These are phyloP conservation scores for Zaprionus lachaisei DNA, from an alignment of 1,140 invertebrate species.

Conservation along the genomic window DNA sequence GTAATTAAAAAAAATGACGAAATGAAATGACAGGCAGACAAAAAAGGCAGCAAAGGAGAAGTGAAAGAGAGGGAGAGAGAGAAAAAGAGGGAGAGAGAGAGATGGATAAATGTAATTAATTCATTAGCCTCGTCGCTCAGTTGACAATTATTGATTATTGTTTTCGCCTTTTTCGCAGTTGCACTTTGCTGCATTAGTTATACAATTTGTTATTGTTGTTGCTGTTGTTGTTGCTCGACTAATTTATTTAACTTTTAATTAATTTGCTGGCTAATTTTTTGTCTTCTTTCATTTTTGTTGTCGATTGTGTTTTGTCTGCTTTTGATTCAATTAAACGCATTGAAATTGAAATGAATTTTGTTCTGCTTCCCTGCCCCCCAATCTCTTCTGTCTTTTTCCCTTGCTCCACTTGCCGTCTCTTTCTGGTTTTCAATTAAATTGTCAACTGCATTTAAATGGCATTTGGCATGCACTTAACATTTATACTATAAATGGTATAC, in stretches of 20 bases:
- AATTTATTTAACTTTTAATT: constrained; percentile 76
- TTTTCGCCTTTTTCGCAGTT: constrained; percentile 51
- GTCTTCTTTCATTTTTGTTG: constrained; percentile 41
- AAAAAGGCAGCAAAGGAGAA: constrained; percentile 21
- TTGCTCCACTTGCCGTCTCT: not conserved
- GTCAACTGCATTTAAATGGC: constrained; percentile 56
- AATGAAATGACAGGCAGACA: constrained; percentile 36
- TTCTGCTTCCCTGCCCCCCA: not conserved
- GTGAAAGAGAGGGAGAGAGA: not conserved
- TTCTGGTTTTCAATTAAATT: constrained; percentile 59
- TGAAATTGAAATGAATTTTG: constrained; percentile 11
- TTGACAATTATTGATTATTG: constrained; percentile 82
- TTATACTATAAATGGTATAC: constrained; percentile 26
- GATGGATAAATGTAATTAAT: constrained; percentile 78
- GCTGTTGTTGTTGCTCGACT: constrained; percentile 38
- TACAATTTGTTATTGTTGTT: constrained; percentile 46
- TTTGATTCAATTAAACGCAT: constrained; percentile 72
- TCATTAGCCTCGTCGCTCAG: constrained; percentile 71
- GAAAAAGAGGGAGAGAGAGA: not conserved
- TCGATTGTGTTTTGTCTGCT: constrained; percentile 12
- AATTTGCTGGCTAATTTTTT: constrained; percentile 63
- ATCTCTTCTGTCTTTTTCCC: not conserved
- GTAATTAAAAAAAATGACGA: constrained; percentile 51
- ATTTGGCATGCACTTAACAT: constrained; percentile 52
- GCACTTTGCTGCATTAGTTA: constrained; percentile 54